Base-by-base conservation (phyloP, 2,888 invertebrate genomes). In the Nymphalis urticae region DNA sequence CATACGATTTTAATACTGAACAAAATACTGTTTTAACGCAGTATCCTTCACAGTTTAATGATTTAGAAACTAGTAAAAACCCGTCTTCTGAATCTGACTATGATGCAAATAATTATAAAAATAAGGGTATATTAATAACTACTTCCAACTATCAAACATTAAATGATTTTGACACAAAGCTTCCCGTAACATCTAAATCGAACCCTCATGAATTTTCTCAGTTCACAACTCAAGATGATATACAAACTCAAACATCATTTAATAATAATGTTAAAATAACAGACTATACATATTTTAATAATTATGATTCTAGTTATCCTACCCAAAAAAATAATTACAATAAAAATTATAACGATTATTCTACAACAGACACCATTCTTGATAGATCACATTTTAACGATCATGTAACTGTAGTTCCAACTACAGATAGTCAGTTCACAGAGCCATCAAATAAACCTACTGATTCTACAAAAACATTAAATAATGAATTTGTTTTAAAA, bases 191-290 rank as follows among this genome's bases (percentile, higher is more conserved):
- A 8, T n/a, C 27, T 9, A 32, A 8, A 1, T n/a, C 32, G 32
- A n/a, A 7, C 2, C n/a, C 32, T n/a, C 56, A 17, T n/a, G 17
- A n/a, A 5, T 7, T n/a, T 2, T n/a, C 56, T 56, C 56, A n/a
- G 21, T 7, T 27, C 13, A 27, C 54, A 16, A 54, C 27, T 27
- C 17, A 19, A 19, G 19, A 58, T 42, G 6, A n/a, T 42, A 50
- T 50, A 2, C 27, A 54, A 54, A 58, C n/a, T 58, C 19, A 58
- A 58, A 58, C 27, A 19, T 42, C 58, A 19, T 42, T 19, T 19
- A 42, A n/a, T 58, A 58, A 9, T 58, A 10, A n/a, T 58, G 19
- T 58, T 19, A 42, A 58, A 58, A 58, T 58, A n/a, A 42, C 58
- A 58, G 17, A 36, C 2, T 10, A 36, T 58, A n/a, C 19, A 16